phyloP scores from a whole-genome alignment of 2,888 invertebrate genomes.

The Apamea crenata region DNA sequence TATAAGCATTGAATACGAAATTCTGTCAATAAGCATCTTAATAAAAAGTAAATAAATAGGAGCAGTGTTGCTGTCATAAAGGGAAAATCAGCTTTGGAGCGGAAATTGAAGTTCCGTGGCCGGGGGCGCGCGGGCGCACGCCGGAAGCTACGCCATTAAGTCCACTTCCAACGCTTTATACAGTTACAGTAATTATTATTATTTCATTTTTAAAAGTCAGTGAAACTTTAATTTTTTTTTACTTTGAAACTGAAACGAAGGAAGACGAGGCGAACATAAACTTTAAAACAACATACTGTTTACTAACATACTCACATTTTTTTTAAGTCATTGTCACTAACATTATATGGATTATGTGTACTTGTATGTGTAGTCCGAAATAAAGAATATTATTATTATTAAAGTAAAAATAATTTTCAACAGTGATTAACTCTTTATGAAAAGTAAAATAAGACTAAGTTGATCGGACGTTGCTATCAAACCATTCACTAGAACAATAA shows the following conservation, averaged over 20 bases:
- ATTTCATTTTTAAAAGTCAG: conserved; percentile 69
- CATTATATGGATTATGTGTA: no score
- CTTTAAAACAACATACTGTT: no score
- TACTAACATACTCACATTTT: no score
- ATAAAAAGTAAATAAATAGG: conserved; percentile 73
- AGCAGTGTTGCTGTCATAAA: conserved; percentile 77
- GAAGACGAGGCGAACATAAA: no score
- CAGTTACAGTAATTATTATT: conserved; percentile 76
- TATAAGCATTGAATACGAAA: conserved; percentile 58
- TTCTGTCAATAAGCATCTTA: conserved; percentile 71
- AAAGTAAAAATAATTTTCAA: not conserved
- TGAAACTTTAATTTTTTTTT: conserved; percentile 34
- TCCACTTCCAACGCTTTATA: conserved; percentile 75
- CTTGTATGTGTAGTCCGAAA: no score
- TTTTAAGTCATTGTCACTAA: no score
- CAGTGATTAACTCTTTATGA: not conserved
- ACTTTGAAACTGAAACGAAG: conserved; percentile 9
- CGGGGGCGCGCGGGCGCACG: conserved; percentile 79
- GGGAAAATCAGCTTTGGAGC: conserved; percentile 83
- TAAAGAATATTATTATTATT: no score
- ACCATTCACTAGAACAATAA: conserved; percentile 38
- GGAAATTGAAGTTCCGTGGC: conserved; percentile 88
- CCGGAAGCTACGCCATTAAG: conserved; percentile 81
- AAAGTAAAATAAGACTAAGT: not conserved
- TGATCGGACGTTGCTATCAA: conserved; percentile 1